Base-by-base conservation (phyloP, 2,113 vertebrate species). In the Dicrurus megarhynchus region DNA sequence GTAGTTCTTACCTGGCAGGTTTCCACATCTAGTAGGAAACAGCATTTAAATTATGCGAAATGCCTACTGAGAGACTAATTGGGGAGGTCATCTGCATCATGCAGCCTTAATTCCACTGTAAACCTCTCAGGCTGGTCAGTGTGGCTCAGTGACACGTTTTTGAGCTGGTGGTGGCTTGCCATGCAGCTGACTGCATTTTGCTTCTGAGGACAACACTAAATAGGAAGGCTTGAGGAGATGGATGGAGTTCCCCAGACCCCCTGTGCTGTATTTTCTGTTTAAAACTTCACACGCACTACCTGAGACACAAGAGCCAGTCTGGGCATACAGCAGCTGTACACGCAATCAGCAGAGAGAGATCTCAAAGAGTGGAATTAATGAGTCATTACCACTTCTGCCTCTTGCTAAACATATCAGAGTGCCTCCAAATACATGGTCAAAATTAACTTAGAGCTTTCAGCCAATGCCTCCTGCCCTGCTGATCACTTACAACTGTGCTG, bases 81-180 rank as follows among this genome's bases (percentile, higher is more conserved):
- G 17, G 33, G 55, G 60, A 84, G 26, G 16, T 27, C 67, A 49
- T 10, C 37, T 86, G 46, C 50, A 46, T 11, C 0, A 0, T 1
- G 2, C 9, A 42, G 27, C 23, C 35, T 35, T 55, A 27, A 68
- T 69, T 42, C 75, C 49, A 19, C 46, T 20, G 21, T 9, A 35
- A 73, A 28, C 26, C n/a, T 49, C 42, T 32, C 4, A 3, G 24
- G 41, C 53, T 20, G 1, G 5, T 19, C 3, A 0, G 0, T 7
- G 3, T 3, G 47, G 41, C 50, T 73, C 21, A 6, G 44, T 10
- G 64, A 42, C 77, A 74, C 20, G 16, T 4, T 50, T 15, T 8
- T 12, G 47, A 37, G 63, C 13, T 9, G 39, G 50, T 22, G 47
- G n/a, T 9, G 32, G 37, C 21, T 30, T 57, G 68, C 17, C 22